A percentile compares a stretch with the other conserved stretches of the same genome.
Evolutionary conservation across 2,797 vertebrate genomes (phyloP).

Genomic region (Podarcis lilfordi): DNA sequence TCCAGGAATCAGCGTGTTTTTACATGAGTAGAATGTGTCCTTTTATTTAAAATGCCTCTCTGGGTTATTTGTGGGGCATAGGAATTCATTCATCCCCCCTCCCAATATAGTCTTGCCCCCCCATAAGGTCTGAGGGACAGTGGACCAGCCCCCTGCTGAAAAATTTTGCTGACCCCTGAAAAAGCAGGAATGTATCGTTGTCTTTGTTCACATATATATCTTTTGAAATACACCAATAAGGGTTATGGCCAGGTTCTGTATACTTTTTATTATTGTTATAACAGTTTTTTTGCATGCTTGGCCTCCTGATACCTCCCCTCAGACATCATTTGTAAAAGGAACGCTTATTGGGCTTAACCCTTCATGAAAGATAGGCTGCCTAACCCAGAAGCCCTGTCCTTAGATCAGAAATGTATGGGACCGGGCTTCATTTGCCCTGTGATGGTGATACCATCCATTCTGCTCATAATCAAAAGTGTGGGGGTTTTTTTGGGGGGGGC

Average conservation of each 20-base stretch:
- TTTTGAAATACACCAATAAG: slow-evolving; percentile 30
- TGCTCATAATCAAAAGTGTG: no score
- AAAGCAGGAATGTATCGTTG: slow-evolving; percentile 26
- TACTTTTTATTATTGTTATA: background rate
- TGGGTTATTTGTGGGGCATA: no score
- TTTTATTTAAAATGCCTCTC: no score
- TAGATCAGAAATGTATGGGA: background rate
- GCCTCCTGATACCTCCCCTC: background rate
- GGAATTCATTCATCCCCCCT: no score
- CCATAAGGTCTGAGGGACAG: no score
- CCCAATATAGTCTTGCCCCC: no score
- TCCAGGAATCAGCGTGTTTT: no score
- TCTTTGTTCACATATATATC: slow-evolving; percentile 7
- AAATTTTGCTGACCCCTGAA: no score
- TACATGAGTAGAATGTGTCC: no score
- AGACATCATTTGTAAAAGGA: background rate
- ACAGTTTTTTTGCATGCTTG: background rate
- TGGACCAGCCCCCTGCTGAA: no score
- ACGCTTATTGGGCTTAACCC: background rate
- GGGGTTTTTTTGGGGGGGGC: no score
- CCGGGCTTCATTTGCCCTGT: background rate
- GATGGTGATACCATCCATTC: background rate
- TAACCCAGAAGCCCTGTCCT: background rate
- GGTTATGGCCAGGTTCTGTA: slow-evolving; percentile 35
- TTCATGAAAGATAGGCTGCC: background rate